Conservation (phyloP, 2,113 vertebrate species). For the Abramis brama region DNA sequence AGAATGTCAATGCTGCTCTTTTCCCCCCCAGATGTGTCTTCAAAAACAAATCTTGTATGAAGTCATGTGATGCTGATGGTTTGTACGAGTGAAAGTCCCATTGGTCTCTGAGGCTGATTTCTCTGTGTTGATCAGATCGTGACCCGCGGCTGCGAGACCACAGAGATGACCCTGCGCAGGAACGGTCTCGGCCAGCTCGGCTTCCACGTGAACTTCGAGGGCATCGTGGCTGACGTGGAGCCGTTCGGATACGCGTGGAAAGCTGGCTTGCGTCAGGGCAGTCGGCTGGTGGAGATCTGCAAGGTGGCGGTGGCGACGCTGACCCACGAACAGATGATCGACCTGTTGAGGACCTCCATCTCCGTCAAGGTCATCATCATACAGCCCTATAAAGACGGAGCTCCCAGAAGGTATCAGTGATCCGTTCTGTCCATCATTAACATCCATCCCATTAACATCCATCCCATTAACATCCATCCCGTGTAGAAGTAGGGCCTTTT, state of each 20-base stretch:
- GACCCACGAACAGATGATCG: conserved; percentile 97
- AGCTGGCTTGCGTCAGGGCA: conserved; percentile 91
- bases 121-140: conserved; percentile 78
- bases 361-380: conserved; percentile 95
- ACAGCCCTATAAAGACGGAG: conserved; percentile 91
- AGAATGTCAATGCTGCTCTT: too few species aligned
- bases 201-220: conserved; percentile 97
- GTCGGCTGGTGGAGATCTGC: conserved; percentile 96
- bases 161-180: conserved; percentile 89
- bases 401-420: conserved; percentile 84
- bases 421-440: not conserved
- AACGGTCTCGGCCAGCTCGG: conserved; percentile 94
- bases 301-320: conserved; percentile 95
- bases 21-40: not conserved
- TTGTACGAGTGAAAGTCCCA: too few species aligned
- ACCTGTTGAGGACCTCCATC: conserved; percentile 90
- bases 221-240: conserved; percentile 95
- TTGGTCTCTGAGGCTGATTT: not conserved
- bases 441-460: not conserved
- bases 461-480: not conserved
- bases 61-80: not conserved
- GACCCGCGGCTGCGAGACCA: conserved; percentile 93
- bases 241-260: conserved; percentile 98
- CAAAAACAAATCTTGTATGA: not conserved
- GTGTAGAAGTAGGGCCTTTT: not conserved